Conservation (phyloP, 2,113 vertebrate genomes). For the Stercorarius parasiticus region DNA sequence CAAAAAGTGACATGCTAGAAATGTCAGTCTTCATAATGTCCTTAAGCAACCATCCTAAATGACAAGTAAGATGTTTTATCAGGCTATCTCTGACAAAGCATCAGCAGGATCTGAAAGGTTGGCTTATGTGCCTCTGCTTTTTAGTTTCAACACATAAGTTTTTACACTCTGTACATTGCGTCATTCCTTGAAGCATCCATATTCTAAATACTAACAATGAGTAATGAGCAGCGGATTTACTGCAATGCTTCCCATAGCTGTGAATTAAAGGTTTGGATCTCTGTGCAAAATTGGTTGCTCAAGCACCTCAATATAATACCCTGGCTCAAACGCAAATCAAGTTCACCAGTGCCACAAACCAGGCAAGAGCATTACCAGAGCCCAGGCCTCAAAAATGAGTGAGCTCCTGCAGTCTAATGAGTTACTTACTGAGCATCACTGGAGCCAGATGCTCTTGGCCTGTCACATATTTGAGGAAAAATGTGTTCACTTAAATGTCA, state of each 20-base stretch:
- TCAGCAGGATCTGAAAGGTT: not conserved
- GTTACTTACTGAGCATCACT: not conserved
- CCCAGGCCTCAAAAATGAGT: not conserved
- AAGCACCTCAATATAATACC: not conserved
- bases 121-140: not conserved
- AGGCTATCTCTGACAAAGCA: not conserved
- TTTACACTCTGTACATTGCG: not conserved
- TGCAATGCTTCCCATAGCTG: not conserved
- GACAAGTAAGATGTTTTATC: not conserved
- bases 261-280: slow-evolving; percentile 2
- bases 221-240: not conserved
- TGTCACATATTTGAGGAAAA: slow-evolving; percentile 23
- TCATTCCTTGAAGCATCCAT: not conserved
- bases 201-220: not conserved
- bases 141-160: not conserved
- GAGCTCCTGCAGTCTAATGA: slow-evolving; percentile 24
- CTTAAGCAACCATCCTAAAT: not conserved
- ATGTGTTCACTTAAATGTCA: slow-evolving; percentile 39
- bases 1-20: not conserved
- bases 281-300: not conserved
- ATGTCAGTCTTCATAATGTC: not conserved
- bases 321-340: not conserved
- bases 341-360: not conserved
- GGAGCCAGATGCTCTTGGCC: slow-evolving; percentile 35
- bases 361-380: not conserved